Evolutionary conservation across 1,140 invertebrate species (phyloP).

Genomic region (Neodiprion lecontei): DNA sequence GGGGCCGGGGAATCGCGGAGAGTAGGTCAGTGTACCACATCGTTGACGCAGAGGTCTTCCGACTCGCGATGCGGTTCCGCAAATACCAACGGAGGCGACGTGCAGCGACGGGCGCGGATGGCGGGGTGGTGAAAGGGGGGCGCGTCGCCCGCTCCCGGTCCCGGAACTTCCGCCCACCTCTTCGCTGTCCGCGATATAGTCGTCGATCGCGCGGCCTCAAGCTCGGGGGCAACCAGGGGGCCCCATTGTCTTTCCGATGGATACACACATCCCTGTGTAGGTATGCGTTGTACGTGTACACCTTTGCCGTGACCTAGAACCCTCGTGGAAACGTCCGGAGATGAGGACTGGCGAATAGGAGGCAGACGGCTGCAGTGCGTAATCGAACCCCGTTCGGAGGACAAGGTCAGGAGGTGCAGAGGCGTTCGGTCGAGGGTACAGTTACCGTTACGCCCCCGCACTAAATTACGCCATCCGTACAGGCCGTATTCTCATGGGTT

Average conservation of each 20-base stretch:
- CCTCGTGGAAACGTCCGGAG: not conserved
- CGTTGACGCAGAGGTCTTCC: not conserved
- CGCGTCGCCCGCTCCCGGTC: conserved; percentile 59
- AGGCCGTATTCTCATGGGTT: too few relatives aligned
- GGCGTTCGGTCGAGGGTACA: not conserved
- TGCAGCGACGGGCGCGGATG: conserved; percentile 12
- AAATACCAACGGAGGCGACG: conserved; percentile 48
- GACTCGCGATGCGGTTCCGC: not conserved
- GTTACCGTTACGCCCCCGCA: conserved; percentile 2
- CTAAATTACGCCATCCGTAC: too few relatives aligned
- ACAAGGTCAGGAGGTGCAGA: conserved; percentile 2
- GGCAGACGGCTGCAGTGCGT: not conserved
- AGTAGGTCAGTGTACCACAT: conserved; percentile 64
- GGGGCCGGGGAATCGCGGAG: conserved; percentile 38
- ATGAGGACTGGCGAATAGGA: not conserved
- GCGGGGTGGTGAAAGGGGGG: conserved; percentile 26
- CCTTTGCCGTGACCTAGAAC: conserved; percentile 2
- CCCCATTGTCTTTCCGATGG: not conserved
- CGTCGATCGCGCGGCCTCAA: not conserved
- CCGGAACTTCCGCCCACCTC: conserved; percentile 42
- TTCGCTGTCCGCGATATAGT: not conserved
- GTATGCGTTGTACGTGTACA: not conserved
- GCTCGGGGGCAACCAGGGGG: not conserved
- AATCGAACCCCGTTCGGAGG: not conserved
- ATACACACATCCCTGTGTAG: too few relatives aligned